Conservation (phyloP, 2,888 invertebrate species). For the Endomychus coccineus region DNA sequence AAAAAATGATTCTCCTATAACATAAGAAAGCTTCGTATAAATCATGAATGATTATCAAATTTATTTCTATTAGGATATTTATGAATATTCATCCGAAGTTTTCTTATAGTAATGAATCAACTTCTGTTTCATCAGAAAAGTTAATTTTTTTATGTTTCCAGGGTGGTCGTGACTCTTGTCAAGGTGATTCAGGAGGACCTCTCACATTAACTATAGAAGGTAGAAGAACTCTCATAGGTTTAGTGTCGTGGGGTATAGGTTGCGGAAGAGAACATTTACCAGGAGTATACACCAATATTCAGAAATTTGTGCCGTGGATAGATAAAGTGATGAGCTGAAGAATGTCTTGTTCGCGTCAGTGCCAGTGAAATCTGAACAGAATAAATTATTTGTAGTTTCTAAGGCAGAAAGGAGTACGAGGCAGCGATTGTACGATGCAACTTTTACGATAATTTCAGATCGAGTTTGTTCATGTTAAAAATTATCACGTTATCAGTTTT, state of each 20-base stretch:
- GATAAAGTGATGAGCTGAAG: constrained; percentile 67
- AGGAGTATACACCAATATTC: constrained; percentile 88
- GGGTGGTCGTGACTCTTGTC: constrained; percentile 68
- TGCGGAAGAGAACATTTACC: constrained; percentile 85
- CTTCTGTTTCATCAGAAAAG: too few species aligned
- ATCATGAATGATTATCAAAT: too few species aligned
- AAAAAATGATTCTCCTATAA: too few species aligned
- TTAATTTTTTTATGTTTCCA: constrained; percentile 29
- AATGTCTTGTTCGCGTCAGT: constrained; percentile 3
- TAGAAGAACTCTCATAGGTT: constrained; percentile 76
- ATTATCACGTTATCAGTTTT: too few species aligned
- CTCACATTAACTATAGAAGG: constrained; percentile 80
- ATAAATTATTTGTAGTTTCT: constrained; percentile 1
- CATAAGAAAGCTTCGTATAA: too few species aligned
- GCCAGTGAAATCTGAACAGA: constrained; percentile 10
- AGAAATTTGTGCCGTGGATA: constrained; percentile 88
- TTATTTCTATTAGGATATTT: too few species aligned
- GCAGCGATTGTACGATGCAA: too few species aligned
- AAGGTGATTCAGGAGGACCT: constrained; percentile 80
- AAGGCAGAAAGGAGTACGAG: too few species aligned
- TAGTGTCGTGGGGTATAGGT: constrained; percentile 89
- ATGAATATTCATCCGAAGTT: too few species aligned
- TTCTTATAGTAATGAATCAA: too few species aligned
- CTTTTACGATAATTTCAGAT: too few species aligned
- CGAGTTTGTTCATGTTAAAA: too few species aligned